Conservation (phyloP, 2,113 vertebrate species). For the Ciconia maguari region DNA sequence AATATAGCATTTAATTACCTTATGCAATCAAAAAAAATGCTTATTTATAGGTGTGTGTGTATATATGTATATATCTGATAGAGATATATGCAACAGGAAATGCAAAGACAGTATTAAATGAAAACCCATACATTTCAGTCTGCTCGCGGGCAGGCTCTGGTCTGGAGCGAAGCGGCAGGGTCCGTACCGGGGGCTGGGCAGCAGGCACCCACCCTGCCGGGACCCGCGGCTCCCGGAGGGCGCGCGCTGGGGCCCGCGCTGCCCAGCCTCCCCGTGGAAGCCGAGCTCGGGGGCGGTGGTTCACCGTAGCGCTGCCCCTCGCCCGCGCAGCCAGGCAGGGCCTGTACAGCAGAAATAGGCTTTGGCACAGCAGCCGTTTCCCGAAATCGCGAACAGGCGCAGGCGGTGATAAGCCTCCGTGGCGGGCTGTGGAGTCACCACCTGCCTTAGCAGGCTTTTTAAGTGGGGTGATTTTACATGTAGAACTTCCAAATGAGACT, state of each 20-base stretch:
- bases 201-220: too few relatives aligned
- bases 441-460: neutral
- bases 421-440: neutral
- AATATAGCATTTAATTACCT: neutral
- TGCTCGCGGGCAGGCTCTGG: neutral
- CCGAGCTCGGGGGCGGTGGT: neutral
- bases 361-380: neutral
- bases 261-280: neutral
- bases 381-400: neutral
- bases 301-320: neutral
- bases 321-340: neutral
- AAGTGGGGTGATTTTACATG: neutral
- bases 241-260: neutral
- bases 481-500: neutral
- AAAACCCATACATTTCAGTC: fast-evolving
- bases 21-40: neutral
- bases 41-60: fast-evolving
- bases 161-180: too few relatives aligned
- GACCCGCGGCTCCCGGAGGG: too few relatives aligned
- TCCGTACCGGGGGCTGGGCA: too few relatives aligned
- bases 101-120: neutral
- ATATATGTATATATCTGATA: neutral
- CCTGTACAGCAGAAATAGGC: neutral
- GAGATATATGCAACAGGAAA: neutral
- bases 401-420: neutral